Evolutionary conservation across 2,113 vertebrate genomes (phyloP).

Genomic region (Gnathonemus longibarbis): DNA sequence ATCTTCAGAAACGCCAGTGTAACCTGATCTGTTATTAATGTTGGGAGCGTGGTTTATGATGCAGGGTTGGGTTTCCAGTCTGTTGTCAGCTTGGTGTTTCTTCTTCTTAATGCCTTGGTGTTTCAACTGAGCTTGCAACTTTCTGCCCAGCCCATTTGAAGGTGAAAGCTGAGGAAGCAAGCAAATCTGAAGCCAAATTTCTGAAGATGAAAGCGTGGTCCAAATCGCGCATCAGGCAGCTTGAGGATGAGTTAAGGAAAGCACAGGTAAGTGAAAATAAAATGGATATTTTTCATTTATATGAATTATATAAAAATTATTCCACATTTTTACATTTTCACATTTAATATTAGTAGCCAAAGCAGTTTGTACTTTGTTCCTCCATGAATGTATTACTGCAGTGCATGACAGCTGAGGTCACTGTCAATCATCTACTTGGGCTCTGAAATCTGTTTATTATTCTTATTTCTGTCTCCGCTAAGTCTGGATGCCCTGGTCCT

Average conservation of each 20-base stretch:
- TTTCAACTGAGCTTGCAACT: background rate
- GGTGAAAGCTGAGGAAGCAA: slow-evolving; percentile 72
- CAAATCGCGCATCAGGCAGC: slow-evolving; percentile 72
- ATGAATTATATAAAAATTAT: background rate
- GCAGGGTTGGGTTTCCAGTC: background rate
- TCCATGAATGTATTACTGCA: background rate
- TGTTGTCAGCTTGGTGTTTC: background rate
- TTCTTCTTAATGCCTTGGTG: background rate
- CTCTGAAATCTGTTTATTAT: background rate
- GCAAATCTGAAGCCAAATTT: slow-evolving; percentile 79
- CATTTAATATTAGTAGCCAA: background rate
- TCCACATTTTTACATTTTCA: background rate
- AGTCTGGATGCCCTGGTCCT: slow-evolving; percentile 58
- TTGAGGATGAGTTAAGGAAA: slow-evolving; percentile 77
- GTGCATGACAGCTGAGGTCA: too few species aligned
- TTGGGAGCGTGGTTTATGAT: background rate
- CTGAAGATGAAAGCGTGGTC: slow-evolving; percentile 87
- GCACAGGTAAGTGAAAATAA: slow-evolving; percentile 49
- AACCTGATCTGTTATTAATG: background rate
- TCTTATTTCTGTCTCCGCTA: background rate
- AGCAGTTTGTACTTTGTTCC: background rate
- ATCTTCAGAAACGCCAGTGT: background rate
- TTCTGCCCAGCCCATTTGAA: slow-evolving; percentile 64
- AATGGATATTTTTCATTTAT: background rate
- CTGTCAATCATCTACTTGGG: background rate